Base-by-base conservation (phyloP, 2,888 invertebrate species). In the Drosophila mettleri region DNA sequence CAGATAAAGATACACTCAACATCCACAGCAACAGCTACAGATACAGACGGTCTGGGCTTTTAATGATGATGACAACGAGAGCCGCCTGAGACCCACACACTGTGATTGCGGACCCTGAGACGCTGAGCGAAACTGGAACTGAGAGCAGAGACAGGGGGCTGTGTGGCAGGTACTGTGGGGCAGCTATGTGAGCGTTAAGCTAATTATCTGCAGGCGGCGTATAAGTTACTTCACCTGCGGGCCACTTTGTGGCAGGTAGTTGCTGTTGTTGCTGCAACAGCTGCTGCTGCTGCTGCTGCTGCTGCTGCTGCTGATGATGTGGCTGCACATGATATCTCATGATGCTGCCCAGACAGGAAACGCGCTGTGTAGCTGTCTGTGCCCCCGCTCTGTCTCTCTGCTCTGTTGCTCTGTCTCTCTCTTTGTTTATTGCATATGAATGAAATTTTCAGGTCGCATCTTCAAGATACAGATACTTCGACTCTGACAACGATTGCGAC, bases 181-280 rank as follows among this genome's bases (percentile, higher is more conserved):
- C 41, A 54, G 60, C 66, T 57, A 48, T 66, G 69, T 43, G 69
- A 84, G 76, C 69, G 67, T 68, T 81, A 82, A 85, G 73, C 89
- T 88, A 88, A 85, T 85, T 89, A 85, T 74, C 80, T 77, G 43
- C 24, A 55, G 60, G 60, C 64, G 54, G 68, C 71, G 74, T 83
- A 88, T 83, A 84, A 84, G 85, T 84, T 84, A 84, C 83, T 86
- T 84, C 83, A 84, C 84, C 83, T 84, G 88, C 74, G 67, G 74
- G 71, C 71, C 74, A 71, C 84, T 68, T 62, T 61, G 64, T 74
- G 84, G 72, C 83, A 88, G 82, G 76, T 82, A 81, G 72, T 31
- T 53, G 49, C 31, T 20, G 71, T 24, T 53, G 49, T 38, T 62
- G 55, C 38, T 62, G 43, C 51, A 31, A 33, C 62, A 45, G 45